Conservation (phyloP, 2,113 vertebrate genomes). For the Laticauda laticaudata region DNA sequence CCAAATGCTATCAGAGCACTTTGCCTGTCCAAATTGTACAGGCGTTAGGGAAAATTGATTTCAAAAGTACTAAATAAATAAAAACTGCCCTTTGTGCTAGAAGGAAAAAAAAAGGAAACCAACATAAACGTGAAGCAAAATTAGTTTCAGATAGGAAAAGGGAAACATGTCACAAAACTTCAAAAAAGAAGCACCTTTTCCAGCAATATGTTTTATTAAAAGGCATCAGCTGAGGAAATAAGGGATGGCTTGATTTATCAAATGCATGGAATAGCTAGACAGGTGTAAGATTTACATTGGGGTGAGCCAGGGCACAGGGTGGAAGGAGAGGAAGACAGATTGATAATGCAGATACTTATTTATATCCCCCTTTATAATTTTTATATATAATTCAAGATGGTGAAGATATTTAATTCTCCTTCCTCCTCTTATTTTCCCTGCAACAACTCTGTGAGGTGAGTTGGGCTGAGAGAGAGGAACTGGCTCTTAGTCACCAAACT, state of each 20-base stretch:
- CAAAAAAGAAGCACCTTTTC: background rate
- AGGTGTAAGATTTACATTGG: background rate
- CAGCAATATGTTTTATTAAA: background rate
- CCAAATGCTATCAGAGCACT: background rate
- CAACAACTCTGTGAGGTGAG: background rate
- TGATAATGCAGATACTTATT: background rate
- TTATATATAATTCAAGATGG: background rate
- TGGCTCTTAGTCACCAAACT: background rate
- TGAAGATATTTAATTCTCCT: background rate
- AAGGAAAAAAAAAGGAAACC: background rate
- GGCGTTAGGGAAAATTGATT: background rate
- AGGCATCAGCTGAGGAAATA: background rate
- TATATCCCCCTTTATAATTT: background rate
- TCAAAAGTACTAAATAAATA: background rate
- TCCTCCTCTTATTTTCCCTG: background rate
- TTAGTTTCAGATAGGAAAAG: background rate
- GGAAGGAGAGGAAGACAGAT: background rate
- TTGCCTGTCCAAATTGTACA: background rate
- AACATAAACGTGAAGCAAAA: background rate
- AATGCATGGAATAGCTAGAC: background rate
- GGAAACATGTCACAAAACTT: background rate
- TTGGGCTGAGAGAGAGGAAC: background rate
- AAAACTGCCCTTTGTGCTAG: background rate
- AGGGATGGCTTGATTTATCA: background rate
- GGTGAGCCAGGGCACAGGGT: background rate